Percentiles rank a stretch among this genome's conserved stretches.
These are phyloP conservation scores for Peromyscus melanophrys DNA, from an alignment of 2,797 vertebrate genomes.

Conservation along the genomic window DNA sequence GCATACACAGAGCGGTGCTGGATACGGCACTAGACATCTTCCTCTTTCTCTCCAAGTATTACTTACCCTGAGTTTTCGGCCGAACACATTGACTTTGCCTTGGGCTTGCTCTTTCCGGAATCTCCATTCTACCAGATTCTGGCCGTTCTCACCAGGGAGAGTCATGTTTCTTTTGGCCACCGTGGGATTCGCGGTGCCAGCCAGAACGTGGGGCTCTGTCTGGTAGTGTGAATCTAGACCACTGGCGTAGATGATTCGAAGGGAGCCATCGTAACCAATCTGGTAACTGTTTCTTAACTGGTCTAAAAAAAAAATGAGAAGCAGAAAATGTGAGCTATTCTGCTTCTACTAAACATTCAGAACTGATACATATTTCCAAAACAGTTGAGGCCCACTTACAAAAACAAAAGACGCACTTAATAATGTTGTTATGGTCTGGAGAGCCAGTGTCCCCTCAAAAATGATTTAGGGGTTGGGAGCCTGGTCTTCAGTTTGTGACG, in stretches of 20 bases:
- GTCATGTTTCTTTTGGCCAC: constrained; percentile 98
- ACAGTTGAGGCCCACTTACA: not conserved
- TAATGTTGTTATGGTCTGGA: not conserved
- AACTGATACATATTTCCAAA: not conserved
- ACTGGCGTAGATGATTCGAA: constrained; percentile 97
- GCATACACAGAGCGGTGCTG: accelerated
- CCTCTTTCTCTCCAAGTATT: accelerated
- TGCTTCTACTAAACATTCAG: not conserved
- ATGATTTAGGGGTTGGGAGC: not conserved
- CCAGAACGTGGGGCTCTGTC: constrained; percentile 97
- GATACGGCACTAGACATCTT: accelerated
- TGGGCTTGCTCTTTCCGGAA: constrained; percentile 98
- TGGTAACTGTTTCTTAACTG: constrained; percentile 97
- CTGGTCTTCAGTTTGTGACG: not conserved
- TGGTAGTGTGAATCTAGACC: constrained; percentile 98
- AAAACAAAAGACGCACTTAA: constrained; percentile 15
- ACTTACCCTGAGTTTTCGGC: constrained; percentile 97
- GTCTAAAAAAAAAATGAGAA: constrained; percentile 89
- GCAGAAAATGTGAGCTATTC: not conserved
- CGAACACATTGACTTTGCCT: constrained; percentile 98
- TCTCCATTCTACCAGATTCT: constrained; percentile 98
- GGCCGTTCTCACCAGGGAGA: constrained; percentile 96
- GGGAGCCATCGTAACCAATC: constrained; percentile 96
- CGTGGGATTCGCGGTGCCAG: constrained; percentile 97
- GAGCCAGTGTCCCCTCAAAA: not conserved